Percentiles rank a stretch among this genome's conserved stretches.
These are phyloP conservation scores for Mycalesis mineus DNA, from an alignment of 2,888 invertebrate genomes.

Conservation along the genomic window DNA sequence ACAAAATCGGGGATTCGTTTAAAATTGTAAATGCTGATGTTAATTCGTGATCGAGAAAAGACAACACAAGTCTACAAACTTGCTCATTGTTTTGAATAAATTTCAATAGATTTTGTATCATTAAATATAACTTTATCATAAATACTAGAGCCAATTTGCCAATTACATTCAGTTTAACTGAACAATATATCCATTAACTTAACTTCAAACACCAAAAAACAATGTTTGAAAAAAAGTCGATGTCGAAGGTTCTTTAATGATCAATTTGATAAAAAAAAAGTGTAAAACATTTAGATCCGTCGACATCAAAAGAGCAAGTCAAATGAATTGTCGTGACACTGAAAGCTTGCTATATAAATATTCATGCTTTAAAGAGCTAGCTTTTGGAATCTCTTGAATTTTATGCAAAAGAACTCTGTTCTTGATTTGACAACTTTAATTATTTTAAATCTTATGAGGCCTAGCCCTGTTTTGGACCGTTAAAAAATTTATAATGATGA, in stretches of 20 bases:
- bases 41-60: constrained; percentile 16
- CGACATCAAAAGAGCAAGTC: constrained; percentile 72
- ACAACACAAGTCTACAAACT: constrained; percentile 29
- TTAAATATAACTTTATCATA: constrained; percentile 2
- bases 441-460: no score
- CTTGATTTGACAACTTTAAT: background rate
- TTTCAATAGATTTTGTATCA: constrained; percentile 12
- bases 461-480: no score
- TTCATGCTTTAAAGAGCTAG: constrained; percentile 35
- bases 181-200: background rate
- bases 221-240: constrained; percentile 22
- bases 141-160: constrained; percentile 20
- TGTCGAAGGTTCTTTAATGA: constrained; percentile 62
- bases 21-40: constrained; percentile 13
- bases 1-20: constrained; percentile 18
- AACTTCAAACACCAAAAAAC: constrained; percentile 1
- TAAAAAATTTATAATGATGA: no score
- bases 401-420: background rate
- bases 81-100: constrained; percentile 18
- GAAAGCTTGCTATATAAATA: constrained; percentile 36
- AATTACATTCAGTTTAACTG: constrained; percentile 16
- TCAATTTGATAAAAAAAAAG: constrained; percentile 45
- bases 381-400: constrained; percentile 46
- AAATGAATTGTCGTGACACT: constrained; percentile 70
- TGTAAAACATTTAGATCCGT: constrained; percentile 46